Evolutionary conservation across 2,888 invertebrate genomes (phyloP), one percentile per base, ranked within the genome.

Genomic region (Norana najaformis): DNA sequence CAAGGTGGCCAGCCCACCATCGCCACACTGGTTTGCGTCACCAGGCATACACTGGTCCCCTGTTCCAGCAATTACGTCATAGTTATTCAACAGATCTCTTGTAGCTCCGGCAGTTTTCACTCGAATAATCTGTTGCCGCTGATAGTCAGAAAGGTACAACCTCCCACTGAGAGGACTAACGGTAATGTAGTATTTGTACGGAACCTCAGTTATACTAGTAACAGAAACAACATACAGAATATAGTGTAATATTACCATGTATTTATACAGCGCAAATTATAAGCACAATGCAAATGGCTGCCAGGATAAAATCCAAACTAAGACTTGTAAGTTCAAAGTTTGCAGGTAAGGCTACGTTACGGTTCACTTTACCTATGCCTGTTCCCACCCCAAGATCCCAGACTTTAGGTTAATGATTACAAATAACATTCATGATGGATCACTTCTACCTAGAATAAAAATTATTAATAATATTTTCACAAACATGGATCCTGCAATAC

Each of bases 81-180:
- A 98, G 95, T 98, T 98, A 94, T 94, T 93, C 88, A 93, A 92
- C 20, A 95, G 93, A 91, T 95, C 94, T 36, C 94, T 93, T 83
- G 94, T 93, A 20, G 94, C 93, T n/a, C 94, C 94, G 94, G 94
- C 94, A 34, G 94, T 94, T 91, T 94, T 94, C 35, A 94, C 93
- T n/a, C 93, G 92, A 89, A 94, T 93, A 85, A 95, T 93, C 90
- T 93, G 93, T 89, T 93, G 92, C 69, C 92, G 93, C 93, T 94
- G 98, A 69, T 98, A 98, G 95, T 99, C 98, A 88, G 99, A 98
- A 93, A 99, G 97, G 95, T 98, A 99, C 90, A 99, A 96, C 94
- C 97, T 97, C 16, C 98, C 98, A 94, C 98, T 98, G 47, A 98
- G 97, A 39, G 99, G 99, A 89, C 98, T 98, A 89, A 99, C 97